Percentiles rank a stretch among this genome's conserved stretches.
Evolutionary conservation across 2,797 vertebrate genomes (phyloP).

Genomic region (Clarias laeviceps): DNA sequence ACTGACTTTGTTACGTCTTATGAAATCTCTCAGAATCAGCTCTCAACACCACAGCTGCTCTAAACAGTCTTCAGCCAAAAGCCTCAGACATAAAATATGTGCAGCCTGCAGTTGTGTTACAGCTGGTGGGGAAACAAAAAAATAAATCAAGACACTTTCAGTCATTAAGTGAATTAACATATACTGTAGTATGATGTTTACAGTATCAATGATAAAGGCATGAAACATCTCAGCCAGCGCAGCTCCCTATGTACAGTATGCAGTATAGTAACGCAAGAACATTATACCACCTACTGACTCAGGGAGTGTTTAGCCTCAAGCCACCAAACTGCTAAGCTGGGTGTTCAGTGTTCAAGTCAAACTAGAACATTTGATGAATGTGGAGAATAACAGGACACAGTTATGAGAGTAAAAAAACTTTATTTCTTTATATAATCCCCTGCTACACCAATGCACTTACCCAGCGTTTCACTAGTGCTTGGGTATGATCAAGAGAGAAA

Average conservation of each 20-base stretch:
- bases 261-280: background rate
- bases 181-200: background rate
- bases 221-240: background rate
- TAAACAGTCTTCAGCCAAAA: conserved; percentile 20
- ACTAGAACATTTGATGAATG: too few relatives aligned
- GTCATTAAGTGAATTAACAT: background rate
- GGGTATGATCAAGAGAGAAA: too few relatives aligned
- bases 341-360: too few relatives aligned
- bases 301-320: background rate
- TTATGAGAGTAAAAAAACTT: too few relatives aligned
- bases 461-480: too few relatives aligned
- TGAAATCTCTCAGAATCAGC: conserved; percentile 6
- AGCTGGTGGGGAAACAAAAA: conserved; percentile 1
- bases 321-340: background rate
- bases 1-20: background rate
- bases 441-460: too few relatives aligned
- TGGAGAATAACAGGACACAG: too few relatives aligned
- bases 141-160: conserved; percentile 18
- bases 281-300: background rate
- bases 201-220: background rate
- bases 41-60: conserved; percentile 30
- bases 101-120: conserved; percentile 21
- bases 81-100: conserved; percentile 35
- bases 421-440: too few relatives aligned
- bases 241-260: background rate